phyloP scores from a whole-genome alignment of 2,113 vertebrate species.

The Axis porcinus region DNA sequence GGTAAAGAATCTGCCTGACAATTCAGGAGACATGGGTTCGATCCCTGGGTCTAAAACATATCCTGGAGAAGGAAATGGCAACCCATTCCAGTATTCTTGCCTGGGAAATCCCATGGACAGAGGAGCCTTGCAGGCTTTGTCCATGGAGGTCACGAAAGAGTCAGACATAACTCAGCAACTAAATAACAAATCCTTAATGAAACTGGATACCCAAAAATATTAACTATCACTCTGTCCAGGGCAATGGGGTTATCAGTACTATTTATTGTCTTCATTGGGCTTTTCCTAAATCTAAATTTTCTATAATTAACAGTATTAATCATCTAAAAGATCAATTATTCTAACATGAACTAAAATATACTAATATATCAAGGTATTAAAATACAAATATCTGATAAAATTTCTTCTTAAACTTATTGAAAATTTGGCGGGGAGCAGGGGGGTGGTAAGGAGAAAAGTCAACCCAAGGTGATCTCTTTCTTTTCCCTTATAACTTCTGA shows the following conservation, averaged over 20 bases:
- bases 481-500: neutral
- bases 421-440: neutral
- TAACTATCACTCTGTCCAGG: neutral
- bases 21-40: accelerated
- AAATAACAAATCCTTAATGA: neutral
- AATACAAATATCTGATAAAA: neutral
- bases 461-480: neutral
- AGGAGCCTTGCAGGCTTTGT: neutral
- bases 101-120: neutral
- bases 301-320: neutral
- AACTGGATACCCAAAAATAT: neutral
- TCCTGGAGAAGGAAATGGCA: neutral
- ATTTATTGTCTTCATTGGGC: neutral
- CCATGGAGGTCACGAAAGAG: neutral
- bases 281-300: neutral
- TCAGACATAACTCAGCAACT: neutral
- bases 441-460: accelerated
- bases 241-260: neutral
- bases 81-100: neutral
- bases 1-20: neutral
- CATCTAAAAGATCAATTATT: neutral
- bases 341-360: neutral
- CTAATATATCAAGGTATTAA: neutral
- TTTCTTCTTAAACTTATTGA: neutral
- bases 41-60: neutral